Evolutionary conservation across 1,140 invertebrate species (phyloP), one percentile per base, ranked within the genome.

Genomic region (Microplitis demolitor): DNA sequence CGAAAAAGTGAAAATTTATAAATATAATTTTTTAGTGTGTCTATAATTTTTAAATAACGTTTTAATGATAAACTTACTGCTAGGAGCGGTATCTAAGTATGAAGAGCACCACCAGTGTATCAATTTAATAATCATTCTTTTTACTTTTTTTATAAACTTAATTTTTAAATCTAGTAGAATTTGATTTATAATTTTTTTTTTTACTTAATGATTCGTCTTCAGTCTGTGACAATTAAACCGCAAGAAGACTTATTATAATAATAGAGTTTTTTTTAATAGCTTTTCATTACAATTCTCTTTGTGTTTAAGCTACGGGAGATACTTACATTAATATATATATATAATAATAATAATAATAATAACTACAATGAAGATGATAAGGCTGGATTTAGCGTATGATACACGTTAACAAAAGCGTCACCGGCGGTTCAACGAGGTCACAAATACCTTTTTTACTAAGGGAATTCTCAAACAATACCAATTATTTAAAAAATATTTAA

Each of bases 11-110:
- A 45, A 45, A 11, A 45, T 45, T 45, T 45, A 45, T 45, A 45
- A 24, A 24, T 58, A 24, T 56, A 4, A 39, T n/a, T 61, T 69
- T 69, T 31, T 60, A 4, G 58, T 34, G 24, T 61, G 31, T 58
- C 34, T 14, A n/a, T 61, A 51, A 50, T 9, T 51, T 14, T 62
- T 37, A 35, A 24, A 24, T 24, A 24, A 24, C 24, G 24, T 24
- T 24, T 24, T 24, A 24, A 24, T 24, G 24, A 45, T 45, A 45
- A 45, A 45, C 9, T 45, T 69, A 60, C 53, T 78, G 74, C 66
- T 68, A 73, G 75, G 50, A 73, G 69, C 73, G 76, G 75, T 78
- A 81, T 74, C 74, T 79, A 80, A 78, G 6, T 80, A 78, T 78
- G 76, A 81, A 80, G 77, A 82, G 79, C 61, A 77, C 76, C 58